Base-by-base conservation (phyloP, 1,140 invertebrate species). In the Mercenaria mercenaria region DNA sequence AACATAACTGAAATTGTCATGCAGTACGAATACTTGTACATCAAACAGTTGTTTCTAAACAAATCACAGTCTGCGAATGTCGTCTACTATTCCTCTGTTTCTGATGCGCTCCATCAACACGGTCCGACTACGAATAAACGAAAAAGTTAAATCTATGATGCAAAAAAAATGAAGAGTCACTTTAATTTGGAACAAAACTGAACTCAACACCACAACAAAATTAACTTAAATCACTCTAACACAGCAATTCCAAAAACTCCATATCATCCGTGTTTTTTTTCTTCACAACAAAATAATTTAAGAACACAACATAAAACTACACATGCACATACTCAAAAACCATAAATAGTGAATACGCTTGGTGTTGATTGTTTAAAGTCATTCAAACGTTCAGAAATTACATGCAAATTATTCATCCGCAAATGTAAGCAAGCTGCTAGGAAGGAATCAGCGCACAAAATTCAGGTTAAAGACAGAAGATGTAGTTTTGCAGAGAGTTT, bases 101-200 rank as follows among this genome's bases (percentile, higher is more conserved):
- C 23, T 20, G 74, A 18, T 15, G 6, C n/a, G 43, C 74, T 34
- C 47, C 41, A 52, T 43, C 41, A 13, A 50, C 41, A 47, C 6
- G 50, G 10, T 77, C 74, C 52, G 74, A 77, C 74, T 77, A 52
- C 11, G 39, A 77, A 47, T 47, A 77, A 77, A 74, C 41, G 29
- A 74, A 74, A n/a, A 74, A 43, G 18, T 47, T 41, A 18, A 41
- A 74, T 74, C 11, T 26, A 39, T 18, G 41, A 74, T 74, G 69
- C 69, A 74, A 23, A 74, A n/a, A n/a, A n/a, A n/a, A 39, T 41
- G 23, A 39, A 67, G 6, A 67, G 20, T 56, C 56, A 61, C 56
- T 61, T 61, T 41, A 41, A 26, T 2, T 47, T 41, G 20, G 32
- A 8, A 74, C 37, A 74, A 8, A 74, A 74, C 69, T 43, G 23